Evolutionary conservation across 2,888 invertebrate species (phyloP), one percentile per base, ranked within the genome.

Genomic region (Blomia tropicalis): DNA sequence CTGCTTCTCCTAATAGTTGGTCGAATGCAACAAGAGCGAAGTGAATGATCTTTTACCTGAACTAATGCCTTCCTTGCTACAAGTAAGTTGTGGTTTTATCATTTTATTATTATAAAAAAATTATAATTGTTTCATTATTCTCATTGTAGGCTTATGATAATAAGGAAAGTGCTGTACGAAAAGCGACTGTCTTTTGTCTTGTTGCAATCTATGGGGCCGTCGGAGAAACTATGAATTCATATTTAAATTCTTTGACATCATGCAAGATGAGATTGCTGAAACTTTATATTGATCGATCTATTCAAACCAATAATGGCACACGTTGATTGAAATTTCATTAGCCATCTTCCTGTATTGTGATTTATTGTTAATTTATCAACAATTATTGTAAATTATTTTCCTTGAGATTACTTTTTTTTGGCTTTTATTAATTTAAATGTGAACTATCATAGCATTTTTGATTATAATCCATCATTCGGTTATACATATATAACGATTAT

Each of bases 161-260:
- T 73, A 78, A 80, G 62, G 89, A 92, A 75, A 91, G 90, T 61
- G 83, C 87, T 67, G 90, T 96, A 29, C 81, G 96, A 58, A 96
- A 96, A 74, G 90, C 92, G 69, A 88, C 91, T 14, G 91, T 95
- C 22, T 93, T 96, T 77, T 93, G 93, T 72, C 89, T 96, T 83
- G 95, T 96, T 3, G 87, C 90, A 54, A 81, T 95, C 70, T 88
- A 95, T 71, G 81, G 85, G 72, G 83, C 84, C 43, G 83, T 91
- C 7, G 93, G 93, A 0, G 89, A 91, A 72, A 86, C 85, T 29
- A 80, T 93, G 73, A 72, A 76, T 70, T 87, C 88, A 2, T 86
- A 88, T 72, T 80, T 93, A 64, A 79, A 80, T 44, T 81, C 82
- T 51, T 79, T 96, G 61, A 85, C 85, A 70, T 86, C 88, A 69